Evolutionary conservation across 2,888 invertebrate species (phyloP).

Genomic region (Xylota segnis): DNA sequence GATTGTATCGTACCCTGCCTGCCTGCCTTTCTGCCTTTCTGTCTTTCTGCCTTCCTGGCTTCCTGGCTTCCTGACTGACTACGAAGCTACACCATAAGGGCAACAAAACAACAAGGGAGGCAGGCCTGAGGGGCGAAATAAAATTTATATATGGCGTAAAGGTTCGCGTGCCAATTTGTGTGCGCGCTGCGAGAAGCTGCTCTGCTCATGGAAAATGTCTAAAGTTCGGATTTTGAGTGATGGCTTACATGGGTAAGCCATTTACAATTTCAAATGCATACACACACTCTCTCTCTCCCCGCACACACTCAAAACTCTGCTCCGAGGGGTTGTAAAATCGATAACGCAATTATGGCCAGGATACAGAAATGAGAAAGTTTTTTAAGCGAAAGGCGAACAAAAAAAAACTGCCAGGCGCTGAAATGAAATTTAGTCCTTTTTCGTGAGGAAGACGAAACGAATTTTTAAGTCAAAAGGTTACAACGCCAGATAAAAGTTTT

Average conservation of each 20-base stretch:
- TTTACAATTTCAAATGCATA: constrained; percentile 53
- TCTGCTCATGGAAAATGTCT: constrained; percentile 52
- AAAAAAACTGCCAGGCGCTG: neutral
- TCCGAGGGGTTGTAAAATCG: constrained; percentile 57
- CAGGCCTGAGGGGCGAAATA: neutral
- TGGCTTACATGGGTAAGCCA: constrained; percentile 76
- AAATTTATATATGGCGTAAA: constrained; percentile 14
- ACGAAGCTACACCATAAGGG: neutral
- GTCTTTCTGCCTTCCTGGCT: neutral
- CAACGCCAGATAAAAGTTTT: constrained; percentile 8
- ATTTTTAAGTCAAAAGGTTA: constrained; percentile 44
- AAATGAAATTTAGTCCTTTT: constrained; percentile 20
- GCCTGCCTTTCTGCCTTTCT: neutral
- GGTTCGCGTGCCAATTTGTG: constrained; percentile 72
- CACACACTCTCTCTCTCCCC: constrained; percentile 22
- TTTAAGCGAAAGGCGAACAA: constrained; percentile 17
- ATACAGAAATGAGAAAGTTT: constrained; percentile 30
- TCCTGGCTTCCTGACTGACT: constrained; percentile 12
- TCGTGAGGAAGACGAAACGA: constrained; percentile 12
- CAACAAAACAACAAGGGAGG: neutral
- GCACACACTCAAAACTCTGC: neutral
- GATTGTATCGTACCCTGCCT: constrained; percentile 15
- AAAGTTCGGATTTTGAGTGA: constrained; percentile 74
- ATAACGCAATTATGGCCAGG: constrained; percentile 69
- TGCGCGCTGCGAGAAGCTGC: constrained; percentile 20